Evolutionary conservation across 1,140 invertebrate genomes (phyloP), one percentile per base, ranked within the genome.

Genomic region (Batillaria attramentaria): DNA sequence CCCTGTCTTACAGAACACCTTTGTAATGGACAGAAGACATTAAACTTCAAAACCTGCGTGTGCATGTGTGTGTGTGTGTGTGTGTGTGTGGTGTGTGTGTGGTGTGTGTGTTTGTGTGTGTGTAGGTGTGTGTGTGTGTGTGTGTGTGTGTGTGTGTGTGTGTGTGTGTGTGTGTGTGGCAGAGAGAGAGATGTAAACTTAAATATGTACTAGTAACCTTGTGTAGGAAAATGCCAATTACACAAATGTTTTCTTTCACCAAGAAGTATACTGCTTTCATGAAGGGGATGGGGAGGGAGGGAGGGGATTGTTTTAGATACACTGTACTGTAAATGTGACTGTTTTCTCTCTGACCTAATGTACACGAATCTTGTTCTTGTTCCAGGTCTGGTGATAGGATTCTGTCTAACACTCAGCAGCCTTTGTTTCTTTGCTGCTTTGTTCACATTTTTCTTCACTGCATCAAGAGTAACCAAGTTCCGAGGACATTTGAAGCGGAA

Each of bases 401-500:
- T 97, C 86, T 90, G 96, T 28, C 88, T 97, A 50, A 96, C 95
- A 8, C 89, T 97, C 0, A 94, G 95, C 70, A 97, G 93, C 87
- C 95, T 95, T 85, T 93, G 94, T 83, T 97, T 97, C 88, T 88
- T 95, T 31, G 92, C 93, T 39, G 94, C 94, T 85, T 89, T 97
- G 33, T 89, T 96, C 28, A 91, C 93, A 3, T 97, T 97, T 89
- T 97, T 97, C 87, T 85, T 97, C 2, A 93, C 94, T 76, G 95
- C 94, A 20, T 97, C 96, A 2, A 94, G 94, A 88, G 95, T 94
- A 1, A 97, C 96, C 4, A 97, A 96, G 88, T 96, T 95, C 87
- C 92, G 94, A 39, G 87, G 93, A 10, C 83, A 94, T 50, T 86
- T 92, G 73, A 98, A 98, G 89, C 92, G 90, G 54, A 94, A 94